phyloP scores from a whole-genome alignment of 2,797 vertebrate species.

The Notolabrus celidotus region DNA sequence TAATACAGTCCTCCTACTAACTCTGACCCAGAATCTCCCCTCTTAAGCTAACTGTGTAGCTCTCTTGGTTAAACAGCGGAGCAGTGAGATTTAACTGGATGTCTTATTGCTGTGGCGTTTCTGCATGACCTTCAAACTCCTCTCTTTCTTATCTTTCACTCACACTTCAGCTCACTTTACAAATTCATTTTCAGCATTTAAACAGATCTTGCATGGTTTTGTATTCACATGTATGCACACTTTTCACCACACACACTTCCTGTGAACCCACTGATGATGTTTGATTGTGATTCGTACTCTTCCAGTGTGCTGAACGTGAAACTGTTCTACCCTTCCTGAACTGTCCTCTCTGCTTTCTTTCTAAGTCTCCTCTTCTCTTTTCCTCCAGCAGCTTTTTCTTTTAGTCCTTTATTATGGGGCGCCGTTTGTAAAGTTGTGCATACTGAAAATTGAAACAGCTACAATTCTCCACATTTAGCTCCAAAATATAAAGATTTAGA shows the following conservation, averaged over 20 bases:
- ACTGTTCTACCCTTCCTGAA: constrained; percentile 7
- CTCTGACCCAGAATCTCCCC: not conserved
- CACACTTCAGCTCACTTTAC: no score
- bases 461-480: no score
- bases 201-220: constrained; percentile 21
- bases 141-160: not conserved
- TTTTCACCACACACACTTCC: not conserved
- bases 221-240: not conserved
- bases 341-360: constrained; percentile 23
- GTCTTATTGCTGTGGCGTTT: not conserved
- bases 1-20: not conserved
- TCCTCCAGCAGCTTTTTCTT: constrained; percentile 26
- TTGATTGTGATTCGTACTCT: not conserved
- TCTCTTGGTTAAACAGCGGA: constrained; percentile 3
- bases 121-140: constrained; percentile 23
- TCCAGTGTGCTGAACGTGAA: no score
- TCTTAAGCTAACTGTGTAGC: not conserved
- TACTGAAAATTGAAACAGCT: no score
- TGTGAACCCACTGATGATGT: not conserved
- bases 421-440: no score
- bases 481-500: no score
- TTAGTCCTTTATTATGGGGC: no score
- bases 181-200: not conserved
- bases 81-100: not conserved
- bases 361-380: constrained; percentile 3